Conservation (phyloP, 2,888 invertebrate species). For the Acleris sparsana region DNA sequence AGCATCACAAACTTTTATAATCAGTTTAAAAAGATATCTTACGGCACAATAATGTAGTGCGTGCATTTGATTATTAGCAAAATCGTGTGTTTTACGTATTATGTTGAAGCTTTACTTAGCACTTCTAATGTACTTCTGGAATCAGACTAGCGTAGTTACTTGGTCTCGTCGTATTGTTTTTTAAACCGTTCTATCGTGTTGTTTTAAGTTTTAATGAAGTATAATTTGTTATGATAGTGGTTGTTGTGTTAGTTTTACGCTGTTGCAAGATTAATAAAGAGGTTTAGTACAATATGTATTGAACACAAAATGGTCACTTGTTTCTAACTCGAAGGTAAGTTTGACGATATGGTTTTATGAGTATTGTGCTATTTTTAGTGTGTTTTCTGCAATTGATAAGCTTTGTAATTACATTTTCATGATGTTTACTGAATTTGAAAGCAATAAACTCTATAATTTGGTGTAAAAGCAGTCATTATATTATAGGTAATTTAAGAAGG, state of each 20-base stretch:
- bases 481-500: background rate
- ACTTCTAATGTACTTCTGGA: constrained; percentile 58
- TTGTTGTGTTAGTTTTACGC: constrained; percentile 57
- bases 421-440: constrained; percentile 6
- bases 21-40: constrained; percentile 71
- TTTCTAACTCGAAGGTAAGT: constrained; percentile 37
- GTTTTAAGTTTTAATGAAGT: constrained; percentile 55
- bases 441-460: background rate
- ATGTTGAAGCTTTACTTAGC: constrained; percentile 58
- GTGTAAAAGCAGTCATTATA: background rate
- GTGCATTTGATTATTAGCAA: constrained; percentile 60
- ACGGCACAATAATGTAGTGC: constrained; percentile 71
- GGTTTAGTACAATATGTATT: constrained; percentile 41
- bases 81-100: constrained; percentile 65
- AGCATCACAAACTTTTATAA: constrained; percentile 78
- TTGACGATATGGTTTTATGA: constrained; percentile 27
- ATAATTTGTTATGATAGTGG: constrained; percentile 52
- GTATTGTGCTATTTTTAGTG: constrained; percentile 29
- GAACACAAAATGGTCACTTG: constrained; percentile 38
- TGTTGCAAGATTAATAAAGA: constrained; percentile 43
- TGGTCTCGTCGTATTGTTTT: constrained; percentile 52
- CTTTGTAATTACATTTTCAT: constrained; percentile 31
- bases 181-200: constrained; percentile 49
- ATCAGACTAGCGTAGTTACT: constrained; percentile 48
- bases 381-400: constrained; percentile 29